Evolutionary conservation across 2,797 vertebrate genomes (phyloP).

Genomic region (Syndactyla subalaris): DNA sequence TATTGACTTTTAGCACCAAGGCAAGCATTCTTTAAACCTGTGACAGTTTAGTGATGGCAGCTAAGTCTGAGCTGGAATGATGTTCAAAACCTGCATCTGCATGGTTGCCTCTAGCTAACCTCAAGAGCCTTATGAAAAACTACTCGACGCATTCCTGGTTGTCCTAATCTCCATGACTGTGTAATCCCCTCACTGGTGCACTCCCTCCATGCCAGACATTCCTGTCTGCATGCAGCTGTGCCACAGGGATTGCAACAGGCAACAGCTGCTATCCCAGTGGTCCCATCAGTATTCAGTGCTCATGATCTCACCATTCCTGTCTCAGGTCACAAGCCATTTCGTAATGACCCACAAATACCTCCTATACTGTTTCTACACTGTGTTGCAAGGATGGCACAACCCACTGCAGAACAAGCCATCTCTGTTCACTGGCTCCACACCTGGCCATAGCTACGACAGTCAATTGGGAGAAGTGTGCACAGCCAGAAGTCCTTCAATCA

Average conservation of each 20-base stretch:
- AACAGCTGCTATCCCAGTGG: background rate
- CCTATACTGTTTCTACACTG: background rate
- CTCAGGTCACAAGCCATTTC: background rate
- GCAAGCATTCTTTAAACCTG: background rate
- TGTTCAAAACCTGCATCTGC: background rate
- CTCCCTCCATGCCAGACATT: conserved; percentile 45
- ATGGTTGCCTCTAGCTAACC: background rate
- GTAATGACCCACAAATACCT: background rate
- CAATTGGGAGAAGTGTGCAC: background rate
- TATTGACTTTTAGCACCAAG: background rate
- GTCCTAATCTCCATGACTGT: background rate
- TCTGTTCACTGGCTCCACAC: background rate
- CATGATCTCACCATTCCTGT: background rate
- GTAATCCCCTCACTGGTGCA: conserved; percentile 26
- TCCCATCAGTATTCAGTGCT: background rate
- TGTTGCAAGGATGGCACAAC: background rate
- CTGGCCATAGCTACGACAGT: background rate
- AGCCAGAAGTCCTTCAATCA: background rate
- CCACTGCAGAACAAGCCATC: background rate
- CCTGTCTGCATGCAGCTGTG: conserved; percentile 63
- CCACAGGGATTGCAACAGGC: conserved; percentile 46
- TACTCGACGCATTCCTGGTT: background rate
- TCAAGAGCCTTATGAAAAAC: conserved; percentile 9
- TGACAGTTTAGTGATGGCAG: background rate
- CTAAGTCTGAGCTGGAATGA: background rate